phyloP scores from a whole-genome alignment of 2,113 vertebrate genomes.

The Sigmodon hispidus region DNA sequence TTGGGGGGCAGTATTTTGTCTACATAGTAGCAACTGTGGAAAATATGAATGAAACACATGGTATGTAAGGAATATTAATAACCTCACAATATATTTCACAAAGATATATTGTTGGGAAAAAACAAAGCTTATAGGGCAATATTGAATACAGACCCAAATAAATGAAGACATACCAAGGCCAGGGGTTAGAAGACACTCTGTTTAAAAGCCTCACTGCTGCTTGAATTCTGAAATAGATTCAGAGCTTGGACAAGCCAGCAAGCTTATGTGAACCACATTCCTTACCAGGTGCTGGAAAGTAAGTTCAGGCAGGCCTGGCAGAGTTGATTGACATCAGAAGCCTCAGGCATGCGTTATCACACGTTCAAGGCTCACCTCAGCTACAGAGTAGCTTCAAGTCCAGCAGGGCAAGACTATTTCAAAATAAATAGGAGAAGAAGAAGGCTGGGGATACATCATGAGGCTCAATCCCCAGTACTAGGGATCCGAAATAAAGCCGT shows the following conservation, averaged over 20 bases:
- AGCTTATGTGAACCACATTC: background rate
- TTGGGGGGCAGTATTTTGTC: background rate
- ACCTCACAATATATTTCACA: constrained; percentile 27
- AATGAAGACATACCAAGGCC: background rate
- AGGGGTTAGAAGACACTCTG: background rate
- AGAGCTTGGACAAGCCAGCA: background rate
- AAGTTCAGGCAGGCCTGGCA: background rate
- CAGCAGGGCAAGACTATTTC: background rate
- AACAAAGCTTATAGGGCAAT: constrained; percentile 3
- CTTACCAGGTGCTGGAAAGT: background rate
- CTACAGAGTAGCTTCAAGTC: background rate
- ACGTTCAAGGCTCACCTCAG: background rate
- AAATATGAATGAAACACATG: constrained; percentile 16
- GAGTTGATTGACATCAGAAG: background rate
- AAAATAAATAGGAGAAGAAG: background rate
- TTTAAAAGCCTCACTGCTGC: background rate
- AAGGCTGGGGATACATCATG: background rate
- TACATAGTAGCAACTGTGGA: background rate
- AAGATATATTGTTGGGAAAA: background rate
- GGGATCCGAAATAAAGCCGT: background rate
- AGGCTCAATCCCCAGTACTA: background rate
- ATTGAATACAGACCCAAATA: constrained; percentile 25
- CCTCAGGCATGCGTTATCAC: background rate
- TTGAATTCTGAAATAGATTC: background rate
- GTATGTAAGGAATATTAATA: constrained; percentile 11